Evolutionary conservation across 2,888 invertebrate genomes (phyloP).

Genomic region (Microplitis manilae): DNA sequence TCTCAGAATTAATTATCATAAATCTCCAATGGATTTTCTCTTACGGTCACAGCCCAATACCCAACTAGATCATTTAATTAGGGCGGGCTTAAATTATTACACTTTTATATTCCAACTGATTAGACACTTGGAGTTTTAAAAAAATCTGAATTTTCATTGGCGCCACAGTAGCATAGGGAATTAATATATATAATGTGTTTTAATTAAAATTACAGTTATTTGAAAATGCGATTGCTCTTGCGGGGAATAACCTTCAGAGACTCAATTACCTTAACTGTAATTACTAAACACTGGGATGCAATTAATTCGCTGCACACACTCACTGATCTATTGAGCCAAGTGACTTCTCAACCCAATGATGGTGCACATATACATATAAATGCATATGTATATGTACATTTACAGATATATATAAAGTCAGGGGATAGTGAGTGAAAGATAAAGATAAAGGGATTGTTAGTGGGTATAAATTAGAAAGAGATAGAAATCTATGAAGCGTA

Average conservation of each 20-base stretch:
- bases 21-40: background rate
- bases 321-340: background rate
- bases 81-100: no score
- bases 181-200: background rate
- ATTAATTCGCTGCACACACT: background rate
- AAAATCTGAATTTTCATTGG: no score
- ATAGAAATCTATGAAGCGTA: background rate
- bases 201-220: constrained; percentile 12
- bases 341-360: background rate
- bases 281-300: constrained; percentile 4
- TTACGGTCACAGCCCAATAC: background rate
- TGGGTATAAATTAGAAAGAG: background rate
- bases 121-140: no score
- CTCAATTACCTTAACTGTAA: background rate
- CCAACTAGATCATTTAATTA: background rate
- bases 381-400: background rate
- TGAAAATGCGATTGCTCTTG: background rate
- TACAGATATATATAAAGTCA: background rate
- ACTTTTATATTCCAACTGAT: no score
- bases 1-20: background rate
- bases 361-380: background rate
- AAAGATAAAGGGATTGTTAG: background rate
- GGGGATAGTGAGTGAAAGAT: background rate
- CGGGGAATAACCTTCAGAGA: background rate
- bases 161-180: no score